phyloP scores from a whole-genome alignment of 2,797 vertebrate species.

The Poeciliopsis turneri region DNA sequence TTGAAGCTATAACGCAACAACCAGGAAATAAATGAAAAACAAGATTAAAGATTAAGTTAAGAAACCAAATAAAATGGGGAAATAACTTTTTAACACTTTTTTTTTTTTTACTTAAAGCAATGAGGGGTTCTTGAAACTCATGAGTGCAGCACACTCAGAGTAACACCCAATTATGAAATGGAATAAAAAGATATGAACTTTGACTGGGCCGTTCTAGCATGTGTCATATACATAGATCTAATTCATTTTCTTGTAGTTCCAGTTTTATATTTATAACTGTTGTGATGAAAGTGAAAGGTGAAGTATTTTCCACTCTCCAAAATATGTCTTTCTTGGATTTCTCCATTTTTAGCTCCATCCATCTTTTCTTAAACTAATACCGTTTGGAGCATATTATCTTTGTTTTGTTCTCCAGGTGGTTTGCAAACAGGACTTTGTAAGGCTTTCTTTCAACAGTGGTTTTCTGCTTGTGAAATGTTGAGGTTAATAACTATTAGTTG shows the following conservation, averaged over 20 bases:
- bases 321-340: neutral
- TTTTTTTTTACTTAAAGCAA: too few relatives aligned
- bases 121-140: too few relatives aligned
- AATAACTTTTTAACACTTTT: too few relatives aligned
- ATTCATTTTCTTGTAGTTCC: neutral
- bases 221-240: neutral
- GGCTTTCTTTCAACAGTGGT: neutral
- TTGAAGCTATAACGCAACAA: too few relatives aligned
- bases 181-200: neutral
- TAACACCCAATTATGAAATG: neutral
- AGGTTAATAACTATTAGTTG: neutral
- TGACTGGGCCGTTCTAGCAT: neutral
- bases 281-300: neutral
- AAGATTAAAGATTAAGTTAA: too few relatives aligned
- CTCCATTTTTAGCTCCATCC: neutral
- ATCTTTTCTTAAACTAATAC: too few relatives aligned
- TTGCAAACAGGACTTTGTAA: neutral
- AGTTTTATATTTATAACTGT: neutral
- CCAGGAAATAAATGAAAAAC: too few relatives aligned
- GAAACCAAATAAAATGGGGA: too few relatives aligned
- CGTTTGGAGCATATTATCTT: neutral
- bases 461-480: neutral
- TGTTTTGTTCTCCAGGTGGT: neutral
- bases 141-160: too few relatives aligned
- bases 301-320: neutral